Evolutionary conservation across 2,888 invertebrate genomes (phyloP).

Genomic region (Drosophila infuscata): DNA sequence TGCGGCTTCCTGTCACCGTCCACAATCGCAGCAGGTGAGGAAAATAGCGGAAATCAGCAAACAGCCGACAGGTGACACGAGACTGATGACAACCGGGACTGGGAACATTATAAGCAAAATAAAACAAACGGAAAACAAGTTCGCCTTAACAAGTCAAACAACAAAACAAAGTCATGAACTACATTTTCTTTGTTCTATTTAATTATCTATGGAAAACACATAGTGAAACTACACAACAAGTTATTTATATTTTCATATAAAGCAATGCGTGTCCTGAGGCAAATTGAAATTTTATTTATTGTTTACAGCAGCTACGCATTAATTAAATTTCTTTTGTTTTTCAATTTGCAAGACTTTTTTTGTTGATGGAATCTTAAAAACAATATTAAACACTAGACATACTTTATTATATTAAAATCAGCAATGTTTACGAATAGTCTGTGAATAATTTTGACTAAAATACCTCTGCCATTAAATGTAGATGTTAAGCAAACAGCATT

Average conservation of each 20-base stretch:
- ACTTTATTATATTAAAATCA: neutral
- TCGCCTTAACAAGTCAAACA: constrained; percentile 33
- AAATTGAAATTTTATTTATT: constrained; percentile 29
- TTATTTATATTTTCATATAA: neutral
- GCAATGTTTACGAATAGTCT: neutral
- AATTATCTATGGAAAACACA: constrained; percentile 17
- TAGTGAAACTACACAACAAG: neutral
- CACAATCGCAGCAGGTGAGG: constrained; percentile 43
- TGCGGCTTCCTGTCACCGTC: constrained; percentile 12
- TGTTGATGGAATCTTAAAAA: neutral
- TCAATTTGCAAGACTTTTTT: constrained; percentile 5
- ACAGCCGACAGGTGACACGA: constrained; percentile 29
- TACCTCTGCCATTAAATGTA: neutral
- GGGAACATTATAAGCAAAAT: constrained; percentile 37
- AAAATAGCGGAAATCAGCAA: constrained; percentile 53
- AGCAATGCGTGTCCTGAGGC: constrained; percentile 8
- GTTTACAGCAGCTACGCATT: constrained; percentile 32
- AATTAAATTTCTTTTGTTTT: constrained; percentile 55
- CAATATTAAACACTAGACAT: neutral
- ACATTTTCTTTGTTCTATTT: neutral
- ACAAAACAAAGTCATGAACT: constrained; percentile 43
- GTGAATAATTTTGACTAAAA: neutral
- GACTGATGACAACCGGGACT: constrained; percentile 6
- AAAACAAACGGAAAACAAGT: constrained; percentile 44
- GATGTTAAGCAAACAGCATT: neutral